Percentiles rank a stretch among this genome's conserved stretches.
Conservation (phyloP, 2,888 invertebrate genomes). For the Conistra vaccinii region DNA sequence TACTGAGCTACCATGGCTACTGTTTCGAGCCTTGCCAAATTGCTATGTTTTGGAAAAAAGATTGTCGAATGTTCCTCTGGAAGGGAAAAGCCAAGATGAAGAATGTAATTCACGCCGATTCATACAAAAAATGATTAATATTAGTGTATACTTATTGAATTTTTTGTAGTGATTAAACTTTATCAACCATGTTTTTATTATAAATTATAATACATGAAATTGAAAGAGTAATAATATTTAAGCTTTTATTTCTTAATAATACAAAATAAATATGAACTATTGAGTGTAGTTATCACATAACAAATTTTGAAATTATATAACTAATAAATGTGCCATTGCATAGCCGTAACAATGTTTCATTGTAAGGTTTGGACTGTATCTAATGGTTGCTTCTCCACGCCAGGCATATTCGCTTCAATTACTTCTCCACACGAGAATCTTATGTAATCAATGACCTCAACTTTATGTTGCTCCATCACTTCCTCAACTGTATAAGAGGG, state of each 20-base stretch:
- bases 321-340: slow-evolving; percentile 34
- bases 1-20: slow-evolving; percentile 90
- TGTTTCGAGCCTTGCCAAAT: slow-evolving; percentile 91
- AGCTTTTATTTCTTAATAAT: slow-evolving; percentile 69
- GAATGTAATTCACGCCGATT: slow-evolving; percentile 77
- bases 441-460: slow-evolving; percentile 94
- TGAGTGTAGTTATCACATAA: slow-evolving; percentile 52
- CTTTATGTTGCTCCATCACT: slow-evolving; percentile 92
- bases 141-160: slow-evolving; percentile 56
- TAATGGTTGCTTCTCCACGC: slow-evolving; percentile 89
- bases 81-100: slow-evolving; percentile 84
- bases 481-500: slow-evolving; percentile 94
- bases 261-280: slow-evolving; percentile 67
- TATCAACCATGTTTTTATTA: slow-evolving; percentile 55
- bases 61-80: slow-evolving; percentile 93
- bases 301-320: slow-evolving; percentile 45
- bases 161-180: slow-evolving; percentile 55
- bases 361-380: slow-evolving; percentile 92
- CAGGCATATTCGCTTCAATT: slow-evolving; percentile 81
- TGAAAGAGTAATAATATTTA: slow-evolving; percentile 58
- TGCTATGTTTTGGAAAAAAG: slow-evolving; percentile 93
- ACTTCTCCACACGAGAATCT: slow-evolving; percentile 97
- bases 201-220: slow-evolving; percentile 62
- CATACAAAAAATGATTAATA: slow-evolving; percentile 71
- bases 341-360: slow-evolving; percentile 75